Evolutionary conservation across 2,888 invertebrate genomes (phyloP).

Genomic region (Chloromyia formosa): DNA sequence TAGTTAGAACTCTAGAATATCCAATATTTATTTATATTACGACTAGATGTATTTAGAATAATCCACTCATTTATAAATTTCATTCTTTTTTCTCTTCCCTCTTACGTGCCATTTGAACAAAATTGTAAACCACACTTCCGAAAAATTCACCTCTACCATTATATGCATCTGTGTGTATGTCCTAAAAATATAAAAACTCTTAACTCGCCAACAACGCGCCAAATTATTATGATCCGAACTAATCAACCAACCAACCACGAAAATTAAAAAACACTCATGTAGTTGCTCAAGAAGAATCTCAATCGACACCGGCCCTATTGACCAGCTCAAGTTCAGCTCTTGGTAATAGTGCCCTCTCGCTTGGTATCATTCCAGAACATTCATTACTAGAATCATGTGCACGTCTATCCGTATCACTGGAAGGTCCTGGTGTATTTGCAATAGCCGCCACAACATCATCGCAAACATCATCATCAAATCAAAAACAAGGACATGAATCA

Average conservation of each 20-base stretch:
- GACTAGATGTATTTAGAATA: not conserved
- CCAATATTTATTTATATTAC: not conserved
- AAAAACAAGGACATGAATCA: constrained; percentile 39
- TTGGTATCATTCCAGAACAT: constrained; percentile 88
- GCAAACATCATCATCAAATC: constrained; percentile 57
- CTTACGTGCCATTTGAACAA: constrained; percentile 22
- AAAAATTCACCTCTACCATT: constrained; percentile 27
- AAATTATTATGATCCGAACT: not conserved
- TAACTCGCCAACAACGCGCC: not conserved
- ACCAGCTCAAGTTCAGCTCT: constrained; percentile 73
- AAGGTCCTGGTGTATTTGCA: constrained; percentile 81
- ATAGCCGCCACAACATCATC: constrained; percentile 71
- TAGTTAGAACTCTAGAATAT: not conserved
- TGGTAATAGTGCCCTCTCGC: constrained; percentile 69
- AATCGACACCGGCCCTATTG: constrained; percentile 85
- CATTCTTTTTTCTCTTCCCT: constrained; percentile 19
- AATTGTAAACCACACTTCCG: constrained; percentile 19
- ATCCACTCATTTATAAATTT: constrained; percentile 1
- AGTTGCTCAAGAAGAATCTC: constrained; percentile 88
- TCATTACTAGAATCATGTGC: constrained; percentile 87
- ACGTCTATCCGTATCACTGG: constrained; percentile 85
- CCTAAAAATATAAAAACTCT: not conserved
- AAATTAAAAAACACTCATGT: constrained; percentile 66
- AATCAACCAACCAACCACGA: not conserved
- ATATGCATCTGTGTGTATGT: constrained; percentile 25